Conservation (phyloP, 2,888 invertebrate genomes). For the Drosophila pseudotalamancana region DNA sequence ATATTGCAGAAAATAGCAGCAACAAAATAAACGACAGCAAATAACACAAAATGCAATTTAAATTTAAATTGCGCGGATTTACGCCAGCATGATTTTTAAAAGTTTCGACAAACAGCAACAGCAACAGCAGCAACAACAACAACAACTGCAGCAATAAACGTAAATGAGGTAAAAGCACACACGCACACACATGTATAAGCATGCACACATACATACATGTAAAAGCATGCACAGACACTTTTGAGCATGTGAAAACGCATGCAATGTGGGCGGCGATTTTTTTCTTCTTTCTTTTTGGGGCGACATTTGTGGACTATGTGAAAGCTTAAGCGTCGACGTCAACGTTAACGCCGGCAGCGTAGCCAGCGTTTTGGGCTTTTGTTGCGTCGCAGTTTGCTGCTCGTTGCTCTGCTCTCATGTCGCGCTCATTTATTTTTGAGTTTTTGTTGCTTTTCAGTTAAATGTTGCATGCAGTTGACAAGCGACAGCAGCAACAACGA, state of each 20-base stretch:
- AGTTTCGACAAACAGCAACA: conserved; percentile 50
- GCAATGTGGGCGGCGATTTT: conserved; percentile 53
- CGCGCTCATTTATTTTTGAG: conserved; percentile 56
- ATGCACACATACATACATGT: conserved; percentile 19
- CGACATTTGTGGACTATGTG: conserved; percentile 38
- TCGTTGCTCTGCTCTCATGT: conserved; percentile 7
- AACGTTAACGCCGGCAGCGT: not conserved
- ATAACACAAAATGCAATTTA: conserved; percentile 66
- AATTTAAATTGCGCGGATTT: conserved; percentile 80
- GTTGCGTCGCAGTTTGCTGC: conserved; percentile 26
- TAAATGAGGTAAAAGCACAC: conserved; percentile 59
- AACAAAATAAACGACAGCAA: conserved; percentile 17
- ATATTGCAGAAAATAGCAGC: conserved; percentile 17
- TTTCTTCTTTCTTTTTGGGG: conserved; percentile 8
- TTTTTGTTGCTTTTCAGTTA: conserved; percentile 48
- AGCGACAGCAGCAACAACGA: conserved; percentile 32
- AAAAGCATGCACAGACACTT: conserved; percentile 15
- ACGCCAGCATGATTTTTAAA: conserved; percentile 80
- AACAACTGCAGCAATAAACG: conserved; percentile 30
- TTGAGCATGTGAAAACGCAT: conserved; percentile 53
- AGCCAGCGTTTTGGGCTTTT: conserved; percentile 20
- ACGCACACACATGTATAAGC: conserved; percentile 1
- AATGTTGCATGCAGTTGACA: conserved; percentile 81
- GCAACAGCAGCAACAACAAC: conserved; percentile 18
- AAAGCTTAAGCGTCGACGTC: conserved; percentile 12